These are phyloP conservation scores for Troides helena DNA, from an alignment of 2,888 invertebrate genomes.

Conservation along the genomic window DNA sequence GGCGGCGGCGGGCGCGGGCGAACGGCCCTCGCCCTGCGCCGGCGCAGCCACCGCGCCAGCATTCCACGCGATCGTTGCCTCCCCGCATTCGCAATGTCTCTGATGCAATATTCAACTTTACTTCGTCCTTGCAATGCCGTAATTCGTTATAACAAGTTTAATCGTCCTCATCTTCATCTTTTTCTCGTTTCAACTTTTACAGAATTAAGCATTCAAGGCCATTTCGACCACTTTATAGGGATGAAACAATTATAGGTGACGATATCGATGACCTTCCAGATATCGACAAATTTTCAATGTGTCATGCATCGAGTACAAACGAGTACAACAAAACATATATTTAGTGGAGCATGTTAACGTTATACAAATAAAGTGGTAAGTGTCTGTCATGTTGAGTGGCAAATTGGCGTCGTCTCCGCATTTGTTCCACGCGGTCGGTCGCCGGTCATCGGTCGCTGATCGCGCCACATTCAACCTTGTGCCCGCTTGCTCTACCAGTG, in stretches of 20 bases:
- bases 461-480: slow-evolving; percentile 62
- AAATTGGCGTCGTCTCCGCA: slow-evolving; percentile 68
- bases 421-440: slow-evolving; percentile 55
- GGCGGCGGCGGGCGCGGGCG: slow-evolving; percentile 41
- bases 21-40: slow-evolving; percentile 44
- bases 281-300: slow-evolving; percentile 20
- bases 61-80: slow-evolving; percentile 77
- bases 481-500: slow-evolving; percentile 47
- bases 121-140: slow-evolving; percentile 80
- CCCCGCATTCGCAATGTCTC: slow-evolving; percentile 65
- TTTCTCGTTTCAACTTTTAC: slow-evolving; percentile 59
- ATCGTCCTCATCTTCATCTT: slow-evolving; percentile 71
- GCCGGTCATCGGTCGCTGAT: slow-evolving; percentile 42
- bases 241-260: slow-evolving; percentile 52
- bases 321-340: slow-evolving; percentile 45
- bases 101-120: slow-evolving; percentile 80
- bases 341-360: slow-evolving; percentile 60
- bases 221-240: slow-evolving; percentile 59
- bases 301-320: slow-evolving; percentile 46
- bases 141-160: slow-evolving; percentile 77
- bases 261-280: slow-evolving; percentile 37
- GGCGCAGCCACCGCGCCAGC: slow-evolving; percentile 53
- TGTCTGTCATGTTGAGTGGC: slow-evolving; percentile 64
- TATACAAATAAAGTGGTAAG: slow-evolving; percentile 65
- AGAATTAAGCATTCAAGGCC: slow-evolving; percentile 64